Conservation (phyloP, 1,140 invertebrate genomes). For the Drosophila novamexicana region DNA sequence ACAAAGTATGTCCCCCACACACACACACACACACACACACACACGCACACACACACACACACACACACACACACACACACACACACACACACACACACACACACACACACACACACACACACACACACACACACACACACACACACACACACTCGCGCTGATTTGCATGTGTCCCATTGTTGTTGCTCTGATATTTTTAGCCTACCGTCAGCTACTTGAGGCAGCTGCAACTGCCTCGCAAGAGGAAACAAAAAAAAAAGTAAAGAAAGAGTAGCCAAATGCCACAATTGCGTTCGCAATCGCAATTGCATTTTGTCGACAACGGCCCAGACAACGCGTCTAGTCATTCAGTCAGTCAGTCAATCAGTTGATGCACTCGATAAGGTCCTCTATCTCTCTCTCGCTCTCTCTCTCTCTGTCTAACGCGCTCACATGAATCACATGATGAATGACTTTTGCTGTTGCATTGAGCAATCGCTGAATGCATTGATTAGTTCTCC, state of each 20-base stretch:
- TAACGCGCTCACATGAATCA: conserved; percentile 35
- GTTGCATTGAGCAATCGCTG: conserved; percentile 6
- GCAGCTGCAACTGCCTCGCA: conserved; percentile 33
- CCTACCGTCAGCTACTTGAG: conserved; percentile 37
- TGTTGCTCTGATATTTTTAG: conserved; percentile 65
- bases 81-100: neutral
- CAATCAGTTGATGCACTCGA: conserved; percentile 22
- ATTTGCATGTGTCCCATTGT: conserved; percentile 24
- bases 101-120: neutral
- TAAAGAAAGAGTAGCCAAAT: conserved; percentile 48
- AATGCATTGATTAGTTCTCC: conserved; percentile 39
- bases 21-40: neutral
- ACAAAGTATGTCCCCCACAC: conserved; percentile 24
- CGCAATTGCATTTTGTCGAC: conserved; percentile 40
- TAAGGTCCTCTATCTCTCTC: neutral
- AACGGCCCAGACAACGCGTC: conserved; percentile 69
- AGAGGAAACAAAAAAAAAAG: conserved; percentile 11
- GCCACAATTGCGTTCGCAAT: conserved; percentile 55
- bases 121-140: neutral
- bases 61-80: conserved; percentile 2
- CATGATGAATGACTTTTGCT: conserved; percentile 38
- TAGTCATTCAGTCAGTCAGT: conserved; percentile 46
- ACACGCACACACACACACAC: neutral
- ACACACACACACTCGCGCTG: neutral
- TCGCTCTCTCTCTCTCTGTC: neutral